A percentile compares a stretch with the other conserved stretches of the same genome.
These are phyloP conservation scores for Herminia tarsipennalis DNA, from an alignment of 2,888 invertebrate species.

Conservation along the genomic window DNA sequence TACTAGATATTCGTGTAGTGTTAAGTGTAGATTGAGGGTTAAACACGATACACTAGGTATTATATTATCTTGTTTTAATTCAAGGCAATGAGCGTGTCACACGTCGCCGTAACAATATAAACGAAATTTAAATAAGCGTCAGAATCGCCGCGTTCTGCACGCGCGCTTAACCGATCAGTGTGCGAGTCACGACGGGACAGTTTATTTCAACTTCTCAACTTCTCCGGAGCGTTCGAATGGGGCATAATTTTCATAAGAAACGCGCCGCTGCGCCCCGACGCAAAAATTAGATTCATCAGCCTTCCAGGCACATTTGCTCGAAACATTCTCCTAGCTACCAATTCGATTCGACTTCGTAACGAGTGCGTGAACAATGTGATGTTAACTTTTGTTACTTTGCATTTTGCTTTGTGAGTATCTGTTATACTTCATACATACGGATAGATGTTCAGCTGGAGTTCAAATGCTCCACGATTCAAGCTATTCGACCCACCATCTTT, in stretches of 20 bases:
- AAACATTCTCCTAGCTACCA: constrained; percentile 66
- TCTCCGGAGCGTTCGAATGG: constrained; percentile 75
- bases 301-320: constrained; percentile 67
- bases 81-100: constrained; percentile 23
- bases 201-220: constrained; percentile 83
- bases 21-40: too few relatives aligned
- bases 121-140: constrained; percentile 49
- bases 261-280: constrained; percentile 67
- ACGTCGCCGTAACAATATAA: constrained; percentile 42
- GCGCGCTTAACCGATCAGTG: constrained; percentile 54
- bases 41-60: neutral
- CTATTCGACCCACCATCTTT: constrained; percentile 16
- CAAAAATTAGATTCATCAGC: constrained; percentile 83
- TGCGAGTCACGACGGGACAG: constrained; percentile 81
- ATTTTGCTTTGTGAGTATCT: constrained; percentile 54
- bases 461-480: constrained; percentile 14
- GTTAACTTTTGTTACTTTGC: constrained; percentile 67
- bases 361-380: constrained; percentile 70
- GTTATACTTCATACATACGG: constrained; percentile 22
- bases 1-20: too few relatives aligned
- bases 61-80: constrained; percentile 32
- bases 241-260: constrained; percentile 83
- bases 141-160: constrained; percentile 42
- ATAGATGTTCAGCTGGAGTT: constrained; percentile 38
- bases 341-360: constrained; percentile 74